Conservation (phyloP, 2,888 invertebrate genomes). For the Geophilus truncorum region DNA sequence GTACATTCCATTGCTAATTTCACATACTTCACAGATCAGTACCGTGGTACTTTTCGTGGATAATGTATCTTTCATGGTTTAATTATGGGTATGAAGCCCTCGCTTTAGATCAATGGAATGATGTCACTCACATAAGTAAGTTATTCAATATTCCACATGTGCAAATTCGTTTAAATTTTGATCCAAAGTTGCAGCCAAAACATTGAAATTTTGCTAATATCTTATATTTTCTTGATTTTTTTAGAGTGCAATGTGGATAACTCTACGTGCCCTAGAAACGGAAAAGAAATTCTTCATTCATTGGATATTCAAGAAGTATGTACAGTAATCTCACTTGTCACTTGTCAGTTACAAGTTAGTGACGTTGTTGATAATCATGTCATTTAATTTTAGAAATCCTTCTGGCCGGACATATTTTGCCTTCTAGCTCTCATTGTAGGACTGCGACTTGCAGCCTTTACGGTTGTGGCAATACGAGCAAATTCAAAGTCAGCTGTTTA, state of each 20-base stretch:
- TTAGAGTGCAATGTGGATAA: slow-evolving; percentile 53
- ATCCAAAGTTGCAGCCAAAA: too few species aligned
- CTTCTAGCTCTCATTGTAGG: slow-evolving; percentile 65
- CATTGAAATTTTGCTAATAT: background rate
- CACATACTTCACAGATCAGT: slow-evolving; percentile 42
- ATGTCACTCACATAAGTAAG: slow-evolving; percentile 43
- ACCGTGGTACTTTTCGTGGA: slow-evolving; percentile 43
- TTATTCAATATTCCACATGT: too few species aligned
- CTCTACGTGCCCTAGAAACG: slow-evolving; percentile 71
- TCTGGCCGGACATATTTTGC: slow-evolving; percentile 65
- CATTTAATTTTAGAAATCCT: slow-evolving; percentile 56
- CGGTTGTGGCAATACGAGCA: slow-evolving; percentile 55
- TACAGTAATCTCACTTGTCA: background rate
- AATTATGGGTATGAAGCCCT: slow-evolving; percentile 48
- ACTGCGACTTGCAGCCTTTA: slow-evolving; percentile 70
- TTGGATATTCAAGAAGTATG: slow-evolving; percentile 60
- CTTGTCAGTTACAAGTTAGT: too few species aligned
- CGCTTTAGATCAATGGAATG: slow-evolving; percentile 48
- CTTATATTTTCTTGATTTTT: slow-evolving; percentile 37
- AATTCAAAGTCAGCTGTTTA: too few species aligned
- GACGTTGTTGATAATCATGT: background rate
- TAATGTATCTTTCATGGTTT: slow-evolving; percentile 49
- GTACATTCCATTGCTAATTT: background rate
- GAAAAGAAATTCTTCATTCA: slow-evolving; percentile 70
- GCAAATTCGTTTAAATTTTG: too few species aligned